Evolutionary conservation across 1,140 invertebrate genomes (phyloP).

Genomic region (Drosophila auraria): DNA sequence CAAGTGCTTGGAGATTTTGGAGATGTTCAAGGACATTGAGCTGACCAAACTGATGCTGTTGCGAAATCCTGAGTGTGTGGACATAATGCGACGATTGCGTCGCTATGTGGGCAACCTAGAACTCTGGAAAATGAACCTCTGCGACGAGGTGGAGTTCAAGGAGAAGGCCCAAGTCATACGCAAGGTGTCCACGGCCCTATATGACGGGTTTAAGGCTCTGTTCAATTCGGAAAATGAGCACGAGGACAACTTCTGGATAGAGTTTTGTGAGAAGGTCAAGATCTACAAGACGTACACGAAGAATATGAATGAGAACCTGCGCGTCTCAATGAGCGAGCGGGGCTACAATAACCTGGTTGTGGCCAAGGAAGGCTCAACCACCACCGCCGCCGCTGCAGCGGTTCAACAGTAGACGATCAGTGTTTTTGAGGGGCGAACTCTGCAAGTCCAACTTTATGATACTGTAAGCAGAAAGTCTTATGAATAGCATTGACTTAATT

Average conservation of each 20-base stretch:
- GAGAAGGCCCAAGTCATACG: conserved; percentile 89
- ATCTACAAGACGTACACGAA: conserved; percentile 87
- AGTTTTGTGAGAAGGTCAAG: conserved; percentile 87
- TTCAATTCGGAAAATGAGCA: conserved; percentile 63
- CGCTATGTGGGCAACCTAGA: conserved; percentile 91
- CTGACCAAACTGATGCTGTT: conserved; percentile 92
- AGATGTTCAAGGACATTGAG: conserved; percentile 87
- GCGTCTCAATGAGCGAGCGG: conserved; percentile 86
- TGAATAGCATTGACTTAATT: not conserved
- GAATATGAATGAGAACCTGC: conserved; percentile 86
- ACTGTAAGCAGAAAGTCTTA: conserved; percentile 2
- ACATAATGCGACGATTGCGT: conserved; percentile 90
- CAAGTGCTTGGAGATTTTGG: conserved; percentile 87
- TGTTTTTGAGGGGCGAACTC: conserved; percentile 13
- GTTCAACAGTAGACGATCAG: conserved; percentile 10
- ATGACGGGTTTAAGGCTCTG: conserved; percentile 86
- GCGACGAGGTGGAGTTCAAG: conserved; percentile 88
- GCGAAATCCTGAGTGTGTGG: conserved; percentile 93
- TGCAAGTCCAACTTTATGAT: conserved; percentile 11
- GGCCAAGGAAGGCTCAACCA: conserved; percentile 25
- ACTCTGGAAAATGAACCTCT: conserved; percentile 89
- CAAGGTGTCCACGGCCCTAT: conserved; percentile 88
- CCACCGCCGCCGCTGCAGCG: not conserved
- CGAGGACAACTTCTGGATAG: conserved; percentile 87
- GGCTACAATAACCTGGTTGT: conserved; percentile 59